phyloP scores from a whole-genome alignment of 2,888 invertebrate species.

The Melanargia galathea region DNA sequence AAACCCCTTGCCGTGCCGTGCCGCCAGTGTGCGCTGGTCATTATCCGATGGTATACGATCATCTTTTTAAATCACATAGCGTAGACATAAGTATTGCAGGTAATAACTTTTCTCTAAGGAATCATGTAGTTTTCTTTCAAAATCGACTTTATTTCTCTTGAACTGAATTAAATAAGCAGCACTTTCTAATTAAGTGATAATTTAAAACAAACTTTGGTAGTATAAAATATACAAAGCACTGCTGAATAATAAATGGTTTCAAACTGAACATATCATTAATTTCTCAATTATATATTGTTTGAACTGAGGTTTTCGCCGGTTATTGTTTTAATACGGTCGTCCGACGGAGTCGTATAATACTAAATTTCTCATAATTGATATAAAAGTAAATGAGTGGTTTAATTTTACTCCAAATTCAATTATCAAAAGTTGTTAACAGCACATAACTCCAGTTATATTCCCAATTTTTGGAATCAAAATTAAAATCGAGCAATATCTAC shows the following conservation, averaged over 20 bases:
- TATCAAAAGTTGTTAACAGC: slow-evolving; percentile 10
- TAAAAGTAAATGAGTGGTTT: slow-evolving; percentile 23
- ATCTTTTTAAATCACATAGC: too few relatives aligned
- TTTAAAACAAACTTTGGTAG: neutral
- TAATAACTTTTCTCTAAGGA: too few relatives aligned
- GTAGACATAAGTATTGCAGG: too few relatives aligned
- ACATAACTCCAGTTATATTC: neutral
- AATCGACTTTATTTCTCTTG: too few relatives aligned
- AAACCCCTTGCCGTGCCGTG: too few relatives aligned
- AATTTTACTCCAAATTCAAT: slow-evolving; percentile 22
- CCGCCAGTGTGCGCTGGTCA: too few relatives aligned
- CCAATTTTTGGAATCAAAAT: too few relatives aligned
- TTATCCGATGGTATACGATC: too few relatives aligned
- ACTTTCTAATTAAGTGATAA: too few relatives aligned
- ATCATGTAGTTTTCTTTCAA: too few relatives aligned
- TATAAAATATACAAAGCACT: neutral
- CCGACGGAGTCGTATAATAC: slow-evolving; percentile 1
- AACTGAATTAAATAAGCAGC: too few relatives aligned
- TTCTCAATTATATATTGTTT: slow-evolving; percentile 19
- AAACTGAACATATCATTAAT: neutral
- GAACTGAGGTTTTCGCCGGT: slow-evolving; percentile 12
- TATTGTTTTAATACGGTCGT: slow-evolving; percentile 26
- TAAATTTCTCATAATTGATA: slow-evolving; percentile 19
- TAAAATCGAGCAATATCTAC: too few relatives aligned
- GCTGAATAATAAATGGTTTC: slow-evolving; percentile 5